Evolutionary conservation across 2,888 invertebrate genomes (phyloP), one percentile per base, ranked within the genome.

Genomic region (Caenorhabditis imperialis): DNA sequence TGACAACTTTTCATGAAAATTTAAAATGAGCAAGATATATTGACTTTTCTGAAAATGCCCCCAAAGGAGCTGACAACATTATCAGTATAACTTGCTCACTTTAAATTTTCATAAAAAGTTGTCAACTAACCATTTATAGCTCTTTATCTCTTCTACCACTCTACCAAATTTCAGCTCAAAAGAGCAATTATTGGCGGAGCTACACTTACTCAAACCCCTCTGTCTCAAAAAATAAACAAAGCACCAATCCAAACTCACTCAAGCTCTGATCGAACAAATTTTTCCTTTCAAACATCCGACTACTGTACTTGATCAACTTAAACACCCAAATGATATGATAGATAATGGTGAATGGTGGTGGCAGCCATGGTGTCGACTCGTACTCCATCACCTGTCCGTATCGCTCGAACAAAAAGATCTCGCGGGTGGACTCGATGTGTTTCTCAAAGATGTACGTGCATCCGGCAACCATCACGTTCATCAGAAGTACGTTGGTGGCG

Each of bases 341-440:
- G 33, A 87, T 58, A 4, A 85, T 77, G 2, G 87, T 87, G 60
- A 87, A 83, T 12, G 87, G 87, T 0, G 98, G 97, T 5, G 98
- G 98, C 51, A 99, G 90, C n/a, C 96, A 93, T 0, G 98, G 98
- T 87, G 97, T 96, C 88, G 94, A 94, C 89, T 98, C 97, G 88
- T 96, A 98, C 89, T 98, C 97, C 93, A 98, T 95, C 61, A 98
- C 78, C 61, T 91, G 88, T 83, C 95, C 94, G 91, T 97, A 99
- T 77, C 97, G 92, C 91, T 97, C 97, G 89, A 96, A 98, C 93
- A 97, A 96, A 97, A 98, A 99, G 89, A 94, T 94, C 92, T 96
- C 94, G 90, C 95, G 94, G 76, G 97, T 94, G 87, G 95, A 93
- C 81, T 95, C 93, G 90, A 96, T 96, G 86, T 96, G 95, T 91